Evolutionary conservation across 2,113 vertebrate genomes (phyloP).

Genomic region (Scortum barcoo): DNA sequence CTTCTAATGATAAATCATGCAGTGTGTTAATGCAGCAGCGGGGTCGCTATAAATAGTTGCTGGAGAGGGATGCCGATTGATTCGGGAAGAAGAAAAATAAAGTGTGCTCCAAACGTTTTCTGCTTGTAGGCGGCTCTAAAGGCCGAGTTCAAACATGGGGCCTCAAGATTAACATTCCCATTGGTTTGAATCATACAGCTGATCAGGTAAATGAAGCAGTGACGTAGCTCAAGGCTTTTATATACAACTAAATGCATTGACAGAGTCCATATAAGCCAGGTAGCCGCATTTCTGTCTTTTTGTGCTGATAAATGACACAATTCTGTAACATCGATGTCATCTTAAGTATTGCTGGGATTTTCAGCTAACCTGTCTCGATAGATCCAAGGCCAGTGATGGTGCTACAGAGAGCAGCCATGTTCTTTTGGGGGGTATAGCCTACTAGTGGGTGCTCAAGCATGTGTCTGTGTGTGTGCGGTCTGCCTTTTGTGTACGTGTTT

Average conservation of each 20-base stretch:
- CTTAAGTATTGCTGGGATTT: not conserved
- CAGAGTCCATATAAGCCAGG: not conserved
- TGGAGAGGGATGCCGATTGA: slow-evolving; percentile 62
- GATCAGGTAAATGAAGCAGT: slow-evolving; percentile 28
- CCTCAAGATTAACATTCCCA: slow-evolving; percentile 10
- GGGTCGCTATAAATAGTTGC: slow-evolving; percentile 75
- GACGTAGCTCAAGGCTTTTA: slow-evolving; percentile 11
- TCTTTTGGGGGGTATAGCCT: slow-evolving; percentile 45
- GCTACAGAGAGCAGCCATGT: slow-evolving; percentile 44
- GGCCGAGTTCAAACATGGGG: slow-evolving; percentile 21
- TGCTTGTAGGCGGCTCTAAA: slow-evolving; percentile 52
- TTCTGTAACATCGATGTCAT: not conserved
- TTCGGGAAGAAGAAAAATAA: slow-evolving; percentile 47
- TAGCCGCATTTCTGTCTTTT: not conserved
- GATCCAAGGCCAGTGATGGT: slow-evolving; percentile 15
- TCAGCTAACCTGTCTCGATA: not conserved
- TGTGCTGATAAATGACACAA: slow-evolving; percentile 1
- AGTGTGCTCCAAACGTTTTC: slow-evolving; percentile 48
- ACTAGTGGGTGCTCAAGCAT: slow-evolving; percentile 52
- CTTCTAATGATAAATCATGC: slow-evolving; percentile 80
- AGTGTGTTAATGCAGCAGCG: slow-evolving; percentile 73
- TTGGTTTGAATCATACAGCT: slow-evolving; percentile 33
- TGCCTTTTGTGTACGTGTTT: slow-evolving; percentile 65
- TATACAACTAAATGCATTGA: not conserved
- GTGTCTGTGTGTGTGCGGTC: slow-evolving; percentile 63